phyloP scores from a whole-genome alignment of 2,888 invertebrate genomes.

The Drosophila niveifrons region DNA sequence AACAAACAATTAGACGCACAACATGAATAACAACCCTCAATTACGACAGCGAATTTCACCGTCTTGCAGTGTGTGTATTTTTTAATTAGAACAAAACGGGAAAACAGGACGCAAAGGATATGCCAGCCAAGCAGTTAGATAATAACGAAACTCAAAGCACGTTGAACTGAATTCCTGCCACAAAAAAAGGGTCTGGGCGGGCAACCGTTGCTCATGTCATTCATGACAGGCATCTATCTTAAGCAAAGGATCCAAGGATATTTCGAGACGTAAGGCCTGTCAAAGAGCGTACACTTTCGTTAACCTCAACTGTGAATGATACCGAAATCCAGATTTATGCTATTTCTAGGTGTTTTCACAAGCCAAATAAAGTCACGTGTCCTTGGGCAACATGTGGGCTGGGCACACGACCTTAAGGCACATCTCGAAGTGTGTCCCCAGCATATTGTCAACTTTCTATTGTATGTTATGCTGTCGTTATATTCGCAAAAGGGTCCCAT shows the following conservation, averaged over 20 bases:
- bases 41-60: conserved; percentile 50
- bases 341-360: conserved; percentile 42
- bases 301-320: conserved; percentile 32
- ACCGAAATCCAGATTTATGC: conserved; percentile 2
- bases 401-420: conserved; percentile 32
- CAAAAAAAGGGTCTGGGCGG: not conserved
- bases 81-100: conserved; percentile 59
- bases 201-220: conserved; percentile 19
- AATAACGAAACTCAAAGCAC: conserved; percentile 43
- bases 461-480: conserved; percentile 25
- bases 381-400: conserved; percentile 62
- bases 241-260: conserved; percentile 1
- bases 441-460: conserved; percentile 38
- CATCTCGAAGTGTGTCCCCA: conserved; percentile 16
- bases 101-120: conserved; percentile 48
- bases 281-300: not conserved
- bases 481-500: conserved; percentile 36
- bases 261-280: not conserved
- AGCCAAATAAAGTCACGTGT: conserved; percentile 70
- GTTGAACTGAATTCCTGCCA: conserved; percentile 12
- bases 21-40: conserved; percentile 70
- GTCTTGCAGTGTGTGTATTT: conserved; percentile 50
- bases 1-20: conserved; percentile 65
- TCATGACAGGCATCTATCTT: not conserved
- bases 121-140: conserved; percentile 19